Base-by-base conservation (phyloP, 2,113 vertebrate species). In the Pionites leucogaster region DNA sequence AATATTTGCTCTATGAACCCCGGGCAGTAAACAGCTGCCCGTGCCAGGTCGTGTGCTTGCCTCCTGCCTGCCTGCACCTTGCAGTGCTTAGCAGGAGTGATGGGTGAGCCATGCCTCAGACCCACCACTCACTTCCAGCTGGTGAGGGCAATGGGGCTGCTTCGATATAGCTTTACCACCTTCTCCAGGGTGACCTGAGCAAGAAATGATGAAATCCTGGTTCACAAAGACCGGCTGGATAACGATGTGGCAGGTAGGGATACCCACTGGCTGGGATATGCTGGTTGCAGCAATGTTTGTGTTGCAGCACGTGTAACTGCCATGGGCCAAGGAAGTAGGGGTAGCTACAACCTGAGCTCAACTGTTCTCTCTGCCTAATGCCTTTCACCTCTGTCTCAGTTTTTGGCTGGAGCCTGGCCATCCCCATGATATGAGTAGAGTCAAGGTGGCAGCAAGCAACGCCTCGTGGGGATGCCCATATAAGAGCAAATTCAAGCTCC, bases 381-480 rank as follows among this genome's bases (percentile, higher is more conserved):
- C 31, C 17, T 86, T 86, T 94, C 90, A 93, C 88, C 65, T 64
- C 76, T 62, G 69, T 16, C 39, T 81, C 4, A 0, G 17, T 41
- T 89, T 75, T 67, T 71, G 16, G 50, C 83, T 52, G 47, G 20
- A 65, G 64, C 59, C 59, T 62, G 87, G 60, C 79, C 11, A 1
- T 10, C 23, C 81, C 41, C 16, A 0, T 42, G 60, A 27, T 33
- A 68, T 0, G 4, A 86, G 47, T 27, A 88, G 50, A 76, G 86
- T 82, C 50, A 60, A 94, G 79, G 90, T 86, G 80, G 82, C 90
- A 92, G 88, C 88, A 88, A 76, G 69, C 14, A 82, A 1, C 0
- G 20, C 57, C 41, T 65, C 77, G 14, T 44, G 49, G 13, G 19
- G 83, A 95, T 94, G 92, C 49, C 95, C 92, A 94, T 96, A 96